Base-by-base conservation (phyloP, 2,888 invertebrate genomes). In the Electrophaes corylata region DNA sequence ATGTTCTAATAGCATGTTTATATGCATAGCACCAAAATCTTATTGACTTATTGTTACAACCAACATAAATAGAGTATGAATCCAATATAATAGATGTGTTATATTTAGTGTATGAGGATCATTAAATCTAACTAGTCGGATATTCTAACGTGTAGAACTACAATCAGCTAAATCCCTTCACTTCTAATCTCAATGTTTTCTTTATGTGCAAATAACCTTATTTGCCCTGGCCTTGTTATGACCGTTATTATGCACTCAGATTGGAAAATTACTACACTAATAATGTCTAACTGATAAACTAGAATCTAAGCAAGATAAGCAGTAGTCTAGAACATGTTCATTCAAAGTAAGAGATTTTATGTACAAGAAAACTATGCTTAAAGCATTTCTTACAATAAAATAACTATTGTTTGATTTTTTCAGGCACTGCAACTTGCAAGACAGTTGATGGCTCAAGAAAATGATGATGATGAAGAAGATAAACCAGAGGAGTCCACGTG, bases 371-470 rank as follows among this genome's bases (percentile, higher is more conserved):
- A 23, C 23, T 6, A 20, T 40, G 19, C n/a, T 6, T 0, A 8
- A 19, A n/a, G 19, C 40, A 11, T 3, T 29, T 29, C n/a, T n/a
- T n/a, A n/a, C n/a, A n/a, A n/a, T n/a, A n/a, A n/a, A n/a, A n/a
- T n/a, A n/a, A n/a, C n/a, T 10, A 29, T 45, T 45, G n/a, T 31
- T 39, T 45, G 5, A 8, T 20, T 26, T 31, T 84, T 86, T 8
- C 96, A 98, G 86, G 98, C 98, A 0, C 95, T 99, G 5, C 96
- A 98, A 84, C 86, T 98, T 76, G 98, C 98, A 19, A 94, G 98
- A 71, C 96, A 98, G 85, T 92, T 98, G 66, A 94, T 98, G 91
- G 95, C 97, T 68, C 96, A 98, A 78, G 98, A 98, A 57, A 96
- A 96, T 23, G 97, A 97, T 1, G 97, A 97, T 0, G 96, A 96